Percentiles rank a stretch among this genome's conserved stretches.
Evolutionary conservation across 2,113 vertebrate species (phyloP).

Genomic region (Myrmophylax atrothorax): DNA sequence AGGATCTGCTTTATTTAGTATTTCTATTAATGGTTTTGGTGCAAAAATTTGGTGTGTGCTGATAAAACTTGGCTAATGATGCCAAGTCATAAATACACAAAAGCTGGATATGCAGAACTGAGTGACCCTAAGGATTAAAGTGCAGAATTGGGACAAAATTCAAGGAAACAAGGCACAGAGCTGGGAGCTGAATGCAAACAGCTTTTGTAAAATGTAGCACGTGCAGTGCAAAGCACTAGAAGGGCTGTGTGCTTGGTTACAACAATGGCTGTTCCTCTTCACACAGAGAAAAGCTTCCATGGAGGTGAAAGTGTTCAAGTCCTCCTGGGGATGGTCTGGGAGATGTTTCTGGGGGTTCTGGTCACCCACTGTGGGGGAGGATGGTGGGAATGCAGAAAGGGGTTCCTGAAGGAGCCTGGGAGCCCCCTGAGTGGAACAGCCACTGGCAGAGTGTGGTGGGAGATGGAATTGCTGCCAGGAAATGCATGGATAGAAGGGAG

Average conservation of each 20-base stretch:
- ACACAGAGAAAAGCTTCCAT: neutral
- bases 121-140: conserved; percentile 30
- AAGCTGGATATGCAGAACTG: conserved; percentile 27
- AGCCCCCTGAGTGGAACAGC: neutral
- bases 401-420: neutral
- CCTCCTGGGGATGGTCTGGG: neutral
- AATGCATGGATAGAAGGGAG: neutral
- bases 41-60: conserved; percentile 37
- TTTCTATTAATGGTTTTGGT: conserved; percentile 40
- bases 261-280: neutral
- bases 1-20: conserved; percentile 18
- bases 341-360: neutral
- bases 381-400: too few relatives aligned
- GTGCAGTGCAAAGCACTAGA: neutral
- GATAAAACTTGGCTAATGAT: conserved; percentile 42
- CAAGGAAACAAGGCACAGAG: neutral
- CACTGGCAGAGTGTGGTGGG: neutral
- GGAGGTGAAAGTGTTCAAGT: neutral
- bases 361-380: neutral
- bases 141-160: neutral
- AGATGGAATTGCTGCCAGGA: neutral
- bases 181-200: neutral
- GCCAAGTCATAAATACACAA: conserved; percentile 15
- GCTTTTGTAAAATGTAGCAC: neutral
- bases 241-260: neutral